Evolutionary conservation across 2,888 invertebrate genomes (phyloP), one percentile per base, ranked within the genome.

Genomic region (Phengaris arion): DNA sequence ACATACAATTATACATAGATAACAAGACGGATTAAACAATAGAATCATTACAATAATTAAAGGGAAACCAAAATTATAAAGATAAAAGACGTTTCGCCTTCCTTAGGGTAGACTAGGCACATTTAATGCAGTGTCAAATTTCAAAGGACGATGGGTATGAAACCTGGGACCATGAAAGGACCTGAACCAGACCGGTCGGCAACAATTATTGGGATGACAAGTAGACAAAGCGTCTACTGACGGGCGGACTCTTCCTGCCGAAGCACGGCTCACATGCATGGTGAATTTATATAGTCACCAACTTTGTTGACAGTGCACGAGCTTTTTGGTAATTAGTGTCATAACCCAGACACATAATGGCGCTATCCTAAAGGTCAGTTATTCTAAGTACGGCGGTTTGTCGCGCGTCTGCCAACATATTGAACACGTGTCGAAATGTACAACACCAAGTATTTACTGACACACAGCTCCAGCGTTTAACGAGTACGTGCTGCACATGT

Each of bases 1-100:
- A 72, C 72, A 72, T 72, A 72, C 54, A 72, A 72, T 72, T 72
- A 72, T 72, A 72, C 72, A 72, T 54, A 72, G 72, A 72, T 72
- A 72, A 72, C 52, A 72, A 13, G 72, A 52, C 72, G 72, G 72
- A 52, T 72, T 72, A 72, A 52, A 72, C 72, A 72, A 72, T 72
- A 52, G 72, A 72, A 72, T 52, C 22, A 2, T 72, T 72, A 52
- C 22, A 72, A 72, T 72, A 72, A 72, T 72, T 70, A 70, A 15
- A 70, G 12, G 70, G 22, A 48, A 70, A 64, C 45, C 64, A 64
- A 5, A 22, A 64, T 45, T 45, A 13, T 22, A 59, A 59, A 52
- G 9, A 52, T 52, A 35, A 35, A 64, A 64, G 35, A 64, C 15
- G 59, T 22, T 57, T 10, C 3, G 3, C 59, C n/a, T 15, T 35